These are phyloP conservation scores for Pelodytes ibericus DNA, from an alignment of 2,797 vertebrate species.

Conservation along the genomic window DNA sequence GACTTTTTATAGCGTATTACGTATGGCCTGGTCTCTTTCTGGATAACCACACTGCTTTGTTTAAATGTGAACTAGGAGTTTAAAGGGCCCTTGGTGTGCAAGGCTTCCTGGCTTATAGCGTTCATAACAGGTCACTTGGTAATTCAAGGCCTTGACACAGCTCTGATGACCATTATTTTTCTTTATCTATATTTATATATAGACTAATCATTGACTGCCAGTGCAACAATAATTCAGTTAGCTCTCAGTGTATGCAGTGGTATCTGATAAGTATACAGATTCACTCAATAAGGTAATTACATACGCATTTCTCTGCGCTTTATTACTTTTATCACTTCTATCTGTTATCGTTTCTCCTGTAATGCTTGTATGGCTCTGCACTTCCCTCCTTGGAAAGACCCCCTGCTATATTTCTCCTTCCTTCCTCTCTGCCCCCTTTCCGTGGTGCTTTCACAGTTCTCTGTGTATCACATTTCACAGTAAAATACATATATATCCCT, in stretches of 20 bases:
- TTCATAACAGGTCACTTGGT: background rate
- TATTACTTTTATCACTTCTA: too few species aligned
- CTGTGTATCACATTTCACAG: background rate
- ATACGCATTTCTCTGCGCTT: too few species aligned
- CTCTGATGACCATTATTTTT: constrained; percentile 29
- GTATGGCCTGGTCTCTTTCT: background rate
- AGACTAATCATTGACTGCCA: constrained; percentile 22
- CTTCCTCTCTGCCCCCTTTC: background rate
- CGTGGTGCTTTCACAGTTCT: background rate
- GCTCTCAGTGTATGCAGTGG: constrained; percentile 4
- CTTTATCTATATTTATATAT: constrained; percentile 21
- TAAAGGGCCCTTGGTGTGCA: constrained; percentile 1
- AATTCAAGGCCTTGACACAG: constrained; percentile 2
- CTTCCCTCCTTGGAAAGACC: too few species aligned
- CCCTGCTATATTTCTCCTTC: too few species aligned
- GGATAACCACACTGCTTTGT: background rate
- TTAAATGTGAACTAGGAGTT: background rate
- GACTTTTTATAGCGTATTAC: background rate
- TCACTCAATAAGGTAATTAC: too few species aligned
- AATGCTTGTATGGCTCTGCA: too few species aligned
- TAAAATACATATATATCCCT: background rate
- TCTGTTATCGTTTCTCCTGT: too few species aligned
- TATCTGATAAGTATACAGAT: constrained; percentile 17
- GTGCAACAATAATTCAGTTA: constrained; percentile 21
- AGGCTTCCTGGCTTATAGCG: constrained; percentile 6